Evolutionary conservation across 2,797 vertebrate species (phyloP).

Genomic region (Pogonophryne albipinna): DNA sequence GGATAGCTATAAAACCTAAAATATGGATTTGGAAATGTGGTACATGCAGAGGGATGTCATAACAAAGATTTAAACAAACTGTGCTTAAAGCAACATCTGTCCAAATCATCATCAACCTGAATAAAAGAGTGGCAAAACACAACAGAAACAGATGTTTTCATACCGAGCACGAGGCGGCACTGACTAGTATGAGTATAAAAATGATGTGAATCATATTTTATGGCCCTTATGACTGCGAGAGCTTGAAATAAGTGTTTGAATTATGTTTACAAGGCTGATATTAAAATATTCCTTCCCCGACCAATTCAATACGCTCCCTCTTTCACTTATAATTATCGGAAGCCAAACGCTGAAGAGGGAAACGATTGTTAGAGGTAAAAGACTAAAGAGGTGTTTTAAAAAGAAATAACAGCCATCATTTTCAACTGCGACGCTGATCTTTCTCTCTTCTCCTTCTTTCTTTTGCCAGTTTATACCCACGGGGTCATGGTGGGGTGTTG

Average conservation of each 20-base stretch:
- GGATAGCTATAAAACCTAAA: too few relatives aligned
- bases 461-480: constrained; percentile 53
- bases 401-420: constrained; percentile 55
- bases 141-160: not conserved
- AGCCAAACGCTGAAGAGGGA: constrained; percentile 29
- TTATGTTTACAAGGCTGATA: constrained; percentile 1
- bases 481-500: constrained; percentile 69
- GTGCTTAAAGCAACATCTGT: not conserved
- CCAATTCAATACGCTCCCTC: not conserved
- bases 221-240: not conserved
- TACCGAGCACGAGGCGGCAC: not conserved
- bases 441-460: constrained; percentile 17
- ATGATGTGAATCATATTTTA: not conserved
- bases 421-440: constrained; percentile 33
- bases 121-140: not conserved
- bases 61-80: not conserved
- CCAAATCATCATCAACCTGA: not conserved
- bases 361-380: constrained; percentile 22
- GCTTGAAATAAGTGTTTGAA: constrained; percentile 1
- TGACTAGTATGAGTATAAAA: not conserved
- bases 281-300: constrained; percentile 1
- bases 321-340: constrained; percentile 19
- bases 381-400: constrained; percentile 49
- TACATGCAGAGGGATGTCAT: not conserved
- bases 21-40: too few relatives aligned